Conservation (phyloP, 1,140 invertebrate genomes). For the Himalopsyche phryganea region DNA sequence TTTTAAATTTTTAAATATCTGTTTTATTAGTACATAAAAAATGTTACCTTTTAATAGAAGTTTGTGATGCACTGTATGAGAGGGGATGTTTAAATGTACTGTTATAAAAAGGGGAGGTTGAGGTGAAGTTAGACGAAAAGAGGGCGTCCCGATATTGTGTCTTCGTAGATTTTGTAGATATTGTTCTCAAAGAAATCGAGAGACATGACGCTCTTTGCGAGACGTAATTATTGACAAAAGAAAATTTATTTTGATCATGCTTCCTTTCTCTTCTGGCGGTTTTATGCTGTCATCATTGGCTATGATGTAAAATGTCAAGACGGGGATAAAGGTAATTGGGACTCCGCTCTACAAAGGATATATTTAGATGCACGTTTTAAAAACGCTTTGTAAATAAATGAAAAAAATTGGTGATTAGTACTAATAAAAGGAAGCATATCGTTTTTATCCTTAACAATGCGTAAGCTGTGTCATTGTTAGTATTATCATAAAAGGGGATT, state of each 20-base stretch:
- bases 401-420: no score
- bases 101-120: conserved; percentile 12
- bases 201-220: conserved; percentile 30
- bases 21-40: no score
- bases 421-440: no score
- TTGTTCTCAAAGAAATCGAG: conserved; percentile 34
- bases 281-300: conserved; percentile 17
- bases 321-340: conserved; percentile 27
- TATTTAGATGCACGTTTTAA: no score
- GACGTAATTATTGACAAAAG: conserved; percentile 33
- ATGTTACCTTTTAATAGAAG: no score
- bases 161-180: conserved; percentile 31
- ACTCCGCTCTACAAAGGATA: neutral
- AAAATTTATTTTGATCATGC: conserved; percentile 28
- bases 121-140: conserved; percentile 16
- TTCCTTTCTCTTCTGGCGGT: conserved; percentile 18
- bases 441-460: no score
- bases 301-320: conserved; percentile 9
- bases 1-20: no score
- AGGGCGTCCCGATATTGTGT: conserved; percentile 21
- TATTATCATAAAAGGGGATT: no score
- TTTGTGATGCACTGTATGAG: neutral
- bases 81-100: conserved; percentile 32
- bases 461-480: no score
- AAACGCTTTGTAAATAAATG: no score